These are phyloP conservation scores for Lucifuga dentata DNA, from an alignment of 2,113 vertebrate species.

Conservation along the genomic window DNA sequence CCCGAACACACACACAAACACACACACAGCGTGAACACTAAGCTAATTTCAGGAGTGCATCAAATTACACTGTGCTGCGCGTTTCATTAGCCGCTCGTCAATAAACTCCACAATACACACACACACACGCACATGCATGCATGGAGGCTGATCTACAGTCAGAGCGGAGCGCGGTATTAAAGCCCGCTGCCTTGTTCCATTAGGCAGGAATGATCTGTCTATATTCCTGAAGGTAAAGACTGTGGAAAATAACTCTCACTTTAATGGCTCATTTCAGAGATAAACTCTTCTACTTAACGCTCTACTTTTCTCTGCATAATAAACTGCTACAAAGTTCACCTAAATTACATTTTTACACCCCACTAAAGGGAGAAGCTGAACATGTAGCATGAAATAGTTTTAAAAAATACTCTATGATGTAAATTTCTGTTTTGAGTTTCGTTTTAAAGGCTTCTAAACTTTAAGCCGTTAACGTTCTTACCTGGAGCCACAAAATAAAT, in stretches of 20 bases:
- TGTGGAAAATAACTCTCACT: constrained; percentile 39
- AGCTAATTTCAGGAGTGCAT: constrained; percentile 25
- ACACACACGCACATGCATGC: neutral
- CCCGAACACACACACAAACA: neutral
- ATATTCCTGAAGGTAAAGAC: constrained; percentile 44
- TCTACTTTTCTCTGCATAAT: neutral
- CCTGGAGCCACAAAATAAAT: too few relatives aligned
- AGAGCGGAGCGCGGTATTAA: constrained; percentile 38
- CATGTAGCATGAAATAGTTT: too few relatives aligned
- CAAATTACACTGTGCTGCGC: constrained; percentile 16
- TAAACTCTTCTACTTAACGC: constrained; percentile 37
- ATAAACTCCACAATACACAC: constrained; percentile 22
- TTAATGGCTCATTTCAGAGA: constrained; percentile 58
- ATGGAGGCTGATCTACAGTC: constrained; percentile 30
- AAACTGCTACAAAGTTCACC: constrained; percentile 20
- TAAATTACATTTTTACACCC: neutral
- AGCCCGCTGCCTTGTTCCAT: constrained; percentile 42
- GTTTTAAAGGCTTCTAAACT: too few relatives aligned
- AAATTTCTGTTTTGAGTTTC: too few relatives aligned
- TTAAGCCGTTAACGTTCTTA: too few relatives aligned
- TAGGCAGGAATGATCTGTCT: constrained; percentile 50
- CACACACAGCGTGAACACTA: constrained; percentile 2
- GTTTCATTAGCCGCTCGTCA: constrained; percentile 51
- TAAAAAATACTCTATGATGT: too few relatives aligned
- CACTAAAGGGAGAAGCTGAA: too few relatives aligned